Percentiles rank a stretch among this genome's conserved stretches.
Evolutionary conservation across 2,113 vertebrate species (phyloP).

Genomic region (Phalacrocorax carbo): DNA sequence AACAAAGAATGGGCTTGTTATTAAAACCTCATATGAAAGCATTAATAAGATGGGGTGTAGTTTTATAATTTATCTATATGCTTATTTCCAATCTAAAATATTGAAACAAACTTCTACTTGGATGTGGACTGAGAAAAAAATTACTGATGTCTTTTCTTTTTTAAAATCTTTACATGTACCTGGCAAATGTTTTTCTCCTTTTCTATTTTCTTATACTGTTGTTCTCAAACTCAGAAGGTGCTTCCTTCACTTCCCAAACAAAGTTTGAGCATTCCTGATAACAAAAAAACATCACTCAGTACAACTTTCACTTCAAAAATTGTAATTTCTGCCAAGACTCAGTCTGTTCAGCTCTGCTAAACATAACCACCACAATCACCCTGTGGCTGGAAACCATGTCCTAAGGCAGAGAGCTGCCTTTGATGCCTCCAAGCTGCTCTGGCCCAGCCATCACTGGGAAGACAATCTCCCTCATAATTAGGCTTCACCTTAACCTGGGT

Average conservation of each 20-base stretch:
- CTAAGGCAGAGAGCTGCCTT: neutral
- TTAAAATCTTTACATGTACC: neutral
- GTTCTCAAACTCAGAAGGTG: neutral
- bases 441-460: neutral
- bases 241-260: neutral
- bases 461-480: neutral
- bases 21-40: conserved; percentile 15
- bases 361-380: neutral
- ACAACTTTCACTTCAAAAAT: neutral
- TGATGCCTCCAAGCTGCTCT: neutral
- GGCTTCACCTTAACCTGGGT: neutral
- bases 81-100: neutral
- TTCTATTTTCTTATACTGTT: neutral
- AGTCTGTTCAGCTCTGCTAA: neutral
- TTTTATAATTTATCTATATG: conserved; percentile 25
- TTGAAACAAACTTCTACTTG: neutral
- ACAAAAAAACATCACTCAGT: neutral
- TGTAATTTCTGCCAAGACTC: neutral
- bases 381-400: neutral
- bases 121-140: neutral
- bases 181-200: neutral
- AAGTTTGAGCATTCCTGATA: neutral
- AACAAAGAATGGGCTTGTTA: conserved; percentile 9
- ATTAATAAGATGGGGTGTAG: neutral
- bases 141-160: neutral